phyloP scores from a whole-genome alignment of 1,140 invertebrate genomes.

The Xylocopa sonorina region DNA sequence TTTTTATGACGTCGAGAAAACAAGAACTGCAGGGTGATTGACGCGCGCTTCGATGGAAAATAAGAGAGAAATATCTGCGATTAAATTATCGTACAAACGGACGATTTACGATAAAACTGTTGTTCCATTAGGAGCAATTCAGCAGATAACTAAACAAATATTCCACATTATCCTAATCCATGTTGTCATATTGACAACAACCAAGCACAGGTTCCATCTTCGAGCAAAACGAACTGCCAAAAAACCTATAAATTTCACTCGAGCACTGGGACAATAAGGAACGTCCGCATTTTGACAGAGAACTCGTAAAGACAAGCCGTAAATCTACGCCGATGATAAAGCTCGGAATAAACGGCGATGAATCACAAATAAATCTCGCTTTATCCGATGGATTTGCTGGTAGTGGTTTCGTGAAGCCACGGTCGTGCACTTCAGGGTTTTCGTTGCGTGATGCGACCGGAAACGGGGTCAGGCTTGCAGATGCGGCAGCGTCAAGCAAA shows the following conservation, averaged over 20 bases:
- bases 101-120: too few species aligned
- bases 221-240: neutral
- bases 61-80: neutral
- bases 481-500: neutral
- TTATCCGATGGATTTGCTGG: constrained; percentile 13
- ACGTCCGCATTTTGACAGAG: neutral
- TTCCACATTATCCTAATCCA: too few species aligned
- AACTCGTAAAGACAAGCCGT: neutral
- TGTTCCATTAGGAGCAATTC: too few species aligned
- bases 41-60: neutral
- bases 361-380: constrained; percentile 19
- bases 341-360: neutral
- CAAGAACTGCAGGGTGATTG: too few species aligned
- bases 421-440: constrained; percentile 7
- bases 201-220: neutral
- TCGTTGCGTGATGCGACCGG: neutral
- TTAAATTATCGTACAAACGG: neutral
- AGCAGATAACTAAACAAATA: too few species aligned
- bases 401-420: constrained; percentile 7
- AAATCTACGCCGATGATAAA: neutral
- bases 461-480: neutral
- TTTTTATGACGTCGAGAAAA: neutral
- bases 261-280: neutral
- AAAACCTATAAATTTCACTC: too few species aligned
- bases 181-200: neutral